Base-by-base conservation (phyloP, 2,888 invertebrate species). In the Lypha dubia region DNA sequence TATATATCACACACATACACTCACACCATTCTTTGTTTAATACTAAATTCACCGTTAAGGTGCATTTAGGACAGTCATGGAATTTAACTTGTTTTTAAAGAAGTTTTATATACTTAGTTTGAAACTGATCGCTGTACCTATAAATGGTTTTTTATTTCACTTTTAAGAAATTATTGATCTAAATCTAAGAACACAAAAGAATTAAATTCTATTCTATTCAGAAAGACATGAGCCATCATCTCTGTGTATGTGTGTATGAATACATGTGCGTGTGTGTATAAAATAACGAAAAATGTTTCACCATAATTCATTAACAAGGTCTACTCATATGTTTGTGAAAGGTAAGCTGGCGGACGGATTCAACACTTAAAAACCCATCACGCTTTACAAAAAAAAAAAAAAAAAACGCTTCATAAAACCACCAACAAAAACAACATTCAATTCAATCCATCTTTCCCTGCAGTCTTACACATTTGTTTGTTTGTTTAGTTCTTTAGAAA, bases 371-470 rank as follows among this genome's bases (percentile, higher is more conserved):
- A 49, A 17, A 49, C 4, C 20, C 49, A 49, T 49, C 63, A 74
- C 56, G 24, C 53, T 44, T 60, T 60, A 22, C 65, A 41, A 73
- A 41, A 56, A 35, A 76, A n/a, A n/a, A n/a, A n/a, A n/a, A n/a
- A n/a, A n/a, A n/a, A n/a, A n/a, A n/a, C n/a, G n/a, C 67, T 63
- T 38, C 32, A 63, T 65, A 68, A 38, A 17, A 28, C 24, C 9
- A 35, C 22, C 0, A 24, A 24, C n/a, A n/a, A n/a, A n/a, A n/a
- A n/a, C n/a, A n/a, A n/a, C 17, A 46, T 44, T 15, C 41, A 32
- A 38, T 38, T 15, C 7, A 44, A 38, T 56, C 17, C 15, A 32
- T 49, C 24, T 73, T n/a, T 32, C 7, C 24, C n/a, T 15, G 8
- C 32, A 35, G 6, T 3, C 49, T 49, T 58, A 38, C 60, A 35